Base-by-base conservation (phyloP, 1,140 invertebrate genomes). In the Mercenaria mercenaria region DNA sequence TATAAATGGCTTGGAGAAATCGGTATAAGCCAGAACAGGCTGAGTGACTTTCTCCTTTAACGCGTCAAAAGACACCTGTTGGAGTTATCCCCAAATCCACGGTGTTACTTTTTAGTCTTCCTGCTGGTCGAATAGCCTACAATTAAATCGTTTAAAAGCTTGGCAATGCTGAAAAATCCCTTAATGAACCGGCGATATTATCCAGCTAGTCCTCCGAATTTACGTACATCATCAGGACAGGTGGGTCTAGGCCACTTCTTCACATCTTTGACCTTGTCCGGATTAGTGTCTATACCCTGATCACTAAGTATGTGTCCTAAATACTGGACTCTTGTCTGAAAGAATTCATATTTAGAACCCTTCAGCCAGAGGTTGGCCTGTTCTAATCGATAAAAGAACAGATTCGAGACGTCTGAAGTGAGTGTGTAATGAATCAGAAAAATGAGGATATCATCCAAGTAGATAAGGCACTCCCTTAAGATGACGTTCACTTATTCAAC, bases 1-100 rank as follows among this genome's bases (percentile, higher is more conserved):
- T 6, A 67, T 15, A 29, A 83, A 67, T 0, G 61, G 56, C 61
- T 41, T 67, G 20, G 81, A 64, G 29, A 41, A 81, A 83, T 83
- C 37, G 26, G 61, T 59, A 43, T 23, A 69, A 23, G 59, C 34
- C 29, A 83, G 18, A 41, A 67, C 39, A 13, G 81, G 81, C 6
- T 37, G 0, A 18, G 32, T 37, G 23, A 83, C n/a, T 43, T 67
- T 26, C 43, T 67, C 59, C 13, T 41, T 83, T 0, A 83, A 18
- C 0, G 1, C 11, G 15, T 67, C 41, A 43, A 64, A 83, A 11
- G 81, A 34, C 10, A 18, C 34, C 15, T 83, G 37, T 10, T 83
- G 59, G 0, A 32, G 26, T 18, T 1, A 4, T 43, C 39, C 76
- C 37, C 6, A 56, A 20, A 3, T 56, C 52, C 3, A 56, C 15